phyloP scores from a whole-genome alignment of 2,113 vertebrate species.

The Geococcyx californianus region DNA sequence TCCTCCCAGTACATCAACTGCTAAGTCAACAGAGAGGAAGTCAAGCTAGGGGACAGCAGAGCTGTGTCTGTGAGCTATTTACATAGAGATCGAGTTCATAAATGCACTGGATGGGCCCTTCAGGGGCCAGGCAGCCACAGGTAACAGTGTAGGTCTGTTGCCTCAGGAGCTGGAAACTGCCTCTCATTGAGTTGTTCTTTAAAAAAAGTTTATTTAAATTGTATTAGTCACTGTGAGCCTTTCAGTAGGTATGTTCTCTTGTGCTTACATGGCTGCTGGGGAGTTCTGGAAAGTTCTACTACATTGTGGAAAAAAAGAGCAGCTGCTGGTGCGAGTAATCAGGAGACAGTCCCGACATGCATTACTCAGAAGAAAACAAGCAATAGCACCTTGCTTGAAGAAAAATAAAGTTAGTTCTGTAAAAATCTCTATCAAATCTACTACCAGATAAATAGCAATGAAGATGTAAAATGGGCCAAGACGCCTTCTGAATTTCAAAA shows the following conservation, averaged over 20 bases:
- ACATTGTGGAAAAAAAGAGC: background rate
- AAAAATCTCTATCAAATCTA: background rate
- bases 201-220: background rate
- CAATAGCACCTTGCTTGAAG: background rate
- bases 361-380: background rate
- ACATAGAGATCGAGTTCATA: background rate
- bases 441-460: background rate
- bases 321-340: background rate
- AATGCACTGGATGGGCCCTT: background rate
- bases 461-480: background rate
- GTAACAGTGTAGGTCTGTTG: background rate
- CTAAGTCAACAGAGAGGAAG: background rate
- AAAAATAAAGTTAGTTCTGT: background rate
- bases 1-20: background rate
- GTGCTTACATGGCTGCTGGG: background rate
- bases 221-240: background rate
- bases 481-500: background rate
- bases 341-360: background rate
- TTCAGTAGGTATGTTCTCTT: background rate
- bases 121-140: background rate
- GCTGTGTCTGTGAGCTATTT: background rate
- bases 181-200: background rate
- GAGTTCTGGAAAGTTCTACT: background rate
- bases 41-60: background rate
- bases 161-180: background rate